Conservation (phyloP, 2,797 vertebrate genomes). For the Harpagifer antarcticus region DNA sequence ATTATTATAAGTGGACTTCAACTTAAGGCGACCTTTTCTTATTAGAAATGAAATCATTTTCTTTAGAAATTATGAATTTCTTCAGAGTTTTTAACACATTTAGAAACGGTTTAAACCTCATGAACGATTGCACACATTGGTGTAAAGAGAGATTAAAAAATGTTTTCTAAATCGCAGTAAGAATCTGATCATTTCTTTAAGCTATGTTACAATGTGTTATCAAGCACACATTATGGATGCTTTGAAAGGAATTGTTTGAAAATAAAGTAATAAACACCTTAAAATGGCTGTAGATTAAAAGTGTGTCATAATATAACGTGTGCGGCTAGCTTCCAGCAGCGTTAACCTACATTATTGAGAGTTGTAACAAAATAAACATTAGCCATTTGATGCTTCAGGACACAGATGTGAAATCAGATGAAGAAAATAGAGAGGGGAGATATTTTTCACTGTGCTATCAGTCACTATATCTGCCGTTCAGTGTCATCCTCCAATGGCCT, state of each 20-base stretch:
- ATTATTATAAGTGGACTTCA: neutral
- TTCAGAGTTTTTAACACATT: neutral
- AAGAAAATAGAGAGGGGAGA: constrained; percentile 36
- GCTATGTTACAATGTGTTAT: neutral
- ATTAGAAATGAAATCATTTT: constrained; percentile 1
- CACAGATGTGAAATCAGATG: constrained; percentile 35
- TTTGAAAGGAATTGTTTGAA: too few species aligned
- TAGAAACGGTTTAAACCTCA: neutral
- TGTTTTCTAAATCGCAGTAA: neutral
- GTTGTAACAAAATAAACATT: constrained; percentile 12
- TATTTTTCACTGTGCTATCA: constrained; percentile 52
- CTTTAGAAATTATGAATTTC: neutral
- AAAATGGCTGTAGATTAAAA: neutral
- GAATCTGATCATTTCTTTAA: neutral
- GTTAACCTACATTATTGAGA: constrained; percentile 1
- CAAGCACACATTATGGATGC: too few species aligned
- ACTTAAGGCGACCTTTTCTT: neutral
- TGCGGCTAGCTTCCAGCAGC: neutral
- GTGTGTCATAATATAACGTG: neutral
- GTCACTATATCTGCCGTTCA: constrained; percentile 47
- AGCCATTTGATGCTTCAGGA: constrained; percentile 6
- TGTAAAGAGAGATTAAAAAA: neutral
- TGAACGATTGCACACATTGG: too few species aligned
- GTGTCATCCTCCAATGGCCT: constrained; percentile 46
- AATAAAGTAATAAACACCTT: too few species aligned